A percentile compares a stretch with the other conserved stretches of the same genome.
Evolutionary conservation across 1,140 invertebrate genomes (phyloP).

Genomic region (Formica exsecta): DNA sequence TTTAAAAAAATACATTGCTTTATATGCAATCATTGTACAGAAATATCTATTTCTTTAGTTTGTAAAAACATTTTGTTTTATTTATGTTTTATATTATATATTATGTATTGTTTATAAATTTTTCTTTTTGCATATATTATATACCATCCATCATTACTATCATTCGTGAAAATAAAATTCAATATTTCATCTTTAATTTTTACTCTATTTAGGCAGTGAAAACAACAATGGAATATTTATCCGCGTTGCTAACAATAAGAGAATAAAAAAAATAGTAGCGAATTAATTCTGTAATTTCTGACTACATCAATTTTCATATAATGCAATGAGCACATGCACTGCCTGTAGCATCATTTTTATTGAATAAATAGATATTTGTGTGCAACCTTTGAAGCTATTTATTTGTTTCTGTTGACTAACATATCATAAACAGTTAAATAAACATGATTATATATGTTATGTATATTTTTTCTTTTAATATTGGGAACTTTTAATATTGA

Average conservation of each 20-base stretch:
- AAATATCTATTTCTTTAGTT: too few relatives aligned
- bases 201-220: conserved; percentile 11
- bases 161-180: too few relatives aligned
- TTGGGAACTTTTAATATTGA: too few relatives aligned
- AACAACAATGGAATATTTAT: conserved; percentile 46
- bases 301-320: neutral
- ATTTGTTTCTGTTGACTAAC: neutral
- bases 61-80: too few relatives aligned
- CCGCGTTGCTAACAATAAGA: conserved; percentile 14
- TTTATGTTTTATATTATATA: too few relatives aligned
- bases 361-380: neutral
- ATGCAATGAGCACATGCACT: neutral
- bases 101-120: too few relatives aligned
- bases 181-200: neutral
- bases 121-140: too few relatives aligned
- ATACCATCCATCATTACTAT: too few relatives aligned
- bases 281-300: neutral
- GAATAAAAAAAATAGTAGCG: neutral
- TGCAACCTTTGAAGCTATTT: neutral
- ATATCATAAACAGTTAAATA: neutral
- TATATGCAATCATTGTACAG: too few relatives aligned
- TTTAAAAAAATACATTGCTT: too few relatives aligned
- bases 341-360: neutral
- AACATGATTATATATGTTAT: neutral
- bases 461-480: too few relatives aligned